These are phyloP conservation scores for Xylota segnis DNA, from an alignment of 2,888 invertebrate species.

Conservation along the genomic window DNA sequence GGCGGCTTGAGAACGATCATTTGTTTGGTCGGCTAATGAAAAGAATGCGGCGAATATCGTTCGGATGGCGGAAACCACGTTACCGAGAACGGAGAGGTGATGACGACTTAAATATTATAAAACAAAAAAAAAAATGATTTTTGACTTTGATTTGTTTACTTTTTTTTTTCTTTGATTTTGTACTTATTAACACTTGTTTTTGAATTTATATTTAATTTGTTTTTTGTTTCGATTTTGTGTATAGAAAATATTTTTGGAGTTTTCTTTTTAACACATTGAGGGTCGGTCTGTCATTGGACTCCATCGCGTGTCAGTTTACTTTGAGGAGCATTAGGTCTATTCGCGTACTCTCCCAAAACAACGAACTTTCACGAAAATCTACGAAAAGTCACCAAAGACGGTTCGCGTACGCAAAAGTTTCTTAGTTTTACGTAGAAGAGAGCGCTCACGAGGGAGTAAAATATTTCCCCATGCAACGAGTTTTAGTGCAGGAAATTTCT, in stretches of 20 bases:
- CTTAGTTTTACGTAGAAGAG: no score
- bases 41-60: constrained; percentile 83
- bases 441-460: no score
- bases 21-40: constrained; percentile 82
- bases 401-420: no score
- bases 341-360: no score
- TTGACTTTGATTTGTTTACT: constrained; percentile 59
- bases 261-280: not conserved
- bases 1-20: constrained; percentile 80
- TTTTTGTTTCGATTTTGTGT: constrained; percentile 54
- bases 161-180: constrained; percentile 55
- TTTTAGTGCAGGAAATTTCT: no score
- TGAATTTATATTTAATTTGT: constrained; percentile 31
- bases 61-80: constrained; percentile 84
- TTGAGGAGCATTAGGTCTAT: no score
- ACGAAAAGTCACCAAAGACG: no score
- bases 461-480: no score
- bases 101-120: constrained; percentile 71
- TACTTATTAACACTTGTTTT: constrained; percentile 34
- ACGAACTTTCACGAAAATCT: no score
- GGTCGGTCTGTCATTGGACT: no score
- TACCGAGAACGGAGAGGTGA: constrained; percentile 84
- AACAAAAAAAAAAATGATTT: constrained; percentile 32
- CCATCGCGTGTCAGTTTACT: no score
- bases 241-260: constrained; percentile 3